phyloP scores from a whole-genome alignment of 2,797 vertebrate species.

The Esox masquinongy region DNA sequence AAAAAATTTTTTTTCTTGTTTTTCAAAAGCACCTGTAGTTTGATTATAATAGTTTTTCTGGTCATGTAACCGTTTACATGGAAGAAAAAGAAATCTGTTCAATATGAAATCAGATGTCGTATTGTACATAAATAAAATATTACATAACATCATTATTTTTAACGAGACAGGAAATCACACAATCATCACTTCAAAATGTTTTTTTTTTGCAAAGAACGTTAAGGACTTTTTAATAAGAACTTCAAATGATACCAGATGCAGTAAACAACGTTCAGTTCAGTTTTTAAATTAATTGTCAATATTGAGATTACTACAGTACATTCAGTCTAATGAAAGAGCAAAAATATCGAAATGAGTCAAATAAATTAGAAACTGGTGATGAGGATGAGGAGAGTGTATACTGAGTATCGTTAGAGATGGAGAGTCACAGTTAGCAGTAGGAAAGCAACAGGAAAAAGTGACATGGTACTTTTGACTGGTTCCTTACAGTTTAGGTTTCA shows the following conservation, averaged over 20 bases:
- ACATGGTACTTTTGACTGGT: background rate
- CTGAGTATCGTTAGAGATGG: background rate
- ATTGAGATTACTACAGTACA: conserved; percentile 70
- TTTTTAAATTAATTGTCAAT: conserved; percentile 66
- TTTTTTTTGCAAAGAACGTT: conserved; percentile 69
- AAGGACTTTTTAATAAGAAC: conserved; percentile 72
- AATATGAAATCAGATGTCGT: conserved; percentile 33
- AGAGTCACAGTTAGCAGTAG: conserved; percentile 4
- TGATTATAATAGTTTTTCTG: too few species aligned
- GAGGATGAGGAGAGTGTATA: conserved; percentile 4
- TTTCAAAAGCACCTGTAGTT: too few species aligned
- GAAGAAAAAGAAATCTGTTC: background rate
- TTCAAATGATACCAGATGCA: conserved; percentile 75
- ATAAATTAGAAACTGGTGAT: conserved; percentile 37
- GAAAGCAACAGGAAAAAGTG: background rate
- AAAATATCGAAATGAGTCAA: conserved; percentile 34
- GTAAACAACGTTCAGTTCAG: conserved; percentile 63
- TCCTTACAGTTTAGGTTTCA: background rate
- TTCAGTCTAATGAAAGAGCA: conserved; percentile 57
- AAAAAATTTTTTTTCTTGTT: too few species aligned
- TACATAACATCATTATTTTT: background rate
- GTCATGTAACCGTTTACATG: too few species aligned
- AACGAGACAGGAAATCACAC: too few species aligned
- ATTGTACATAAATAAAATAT: conserved; percentile 18
- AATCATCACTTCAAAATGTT: conserved; percentile 3